Evolutionary conservation across 2,888 invertebrate genomes (phyloP), one percentile per base, ranked within the genome.

Genomic region (Drosophila leonis): DNA sequence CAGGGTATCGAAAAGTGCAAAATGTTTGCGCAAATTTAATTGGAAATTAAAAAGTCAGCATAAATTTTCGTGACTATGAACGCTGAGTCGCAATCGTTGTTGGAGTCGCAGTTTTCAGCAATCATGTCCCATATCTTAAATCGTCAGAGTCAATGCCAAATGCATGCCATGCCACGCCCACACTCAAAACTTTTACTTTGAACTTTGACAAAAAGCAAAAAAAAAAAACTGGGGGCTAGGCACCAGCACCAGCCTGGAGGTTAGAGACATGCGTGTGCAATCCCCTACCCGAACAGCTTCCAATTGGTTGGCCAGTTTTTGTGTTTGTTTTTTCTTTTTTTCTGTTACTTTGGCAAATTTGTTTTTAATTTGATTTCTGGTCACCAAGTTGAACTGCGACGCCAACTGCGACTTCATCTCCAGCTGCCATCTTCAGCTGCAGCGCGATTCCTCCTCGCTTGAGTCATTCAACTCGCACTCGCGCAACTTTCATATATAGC

Each of bases 391-490:
- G 12, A 24, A 7, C 31, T 33, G 33, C 51, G 33, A 18, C 51
- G 20, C 15, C 51, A 13, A 4, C 51, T 51, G 24, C 52, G 37
- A 35, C 52, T 37, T 13, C 35, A 20, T 24, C 52, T 33, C 35
- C 33, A 33, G 35, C 35, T 33, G 35, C 24, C 51, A 35, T 33
- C 51, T 35, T 35, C 49, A 24, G n/a, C 35, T 12, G 15, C 52
- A 42, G 51, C 35, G 13, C 48, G 87, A 80, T 78, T 83, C 37
- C 44, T 42, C 37, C 42, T 41, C 78, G 44, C 31, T 54, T 88
- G 90, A 90, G 84, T 90, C 90, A 90, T 90, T 90, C 86, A 90
- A 82, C 84, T 63, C 75, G 37, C 65, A 39, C 24, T 24, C 54
- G 62, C 66, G 20, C 48, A 78, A 89, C 83, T 86, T 82, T 82